Evolutionary conservation across 2,797 vertebrate genomes (phyloP), one percentile per base, ranked within the genome.

Genomic region (Champsocephalus gunnari): DNA sequence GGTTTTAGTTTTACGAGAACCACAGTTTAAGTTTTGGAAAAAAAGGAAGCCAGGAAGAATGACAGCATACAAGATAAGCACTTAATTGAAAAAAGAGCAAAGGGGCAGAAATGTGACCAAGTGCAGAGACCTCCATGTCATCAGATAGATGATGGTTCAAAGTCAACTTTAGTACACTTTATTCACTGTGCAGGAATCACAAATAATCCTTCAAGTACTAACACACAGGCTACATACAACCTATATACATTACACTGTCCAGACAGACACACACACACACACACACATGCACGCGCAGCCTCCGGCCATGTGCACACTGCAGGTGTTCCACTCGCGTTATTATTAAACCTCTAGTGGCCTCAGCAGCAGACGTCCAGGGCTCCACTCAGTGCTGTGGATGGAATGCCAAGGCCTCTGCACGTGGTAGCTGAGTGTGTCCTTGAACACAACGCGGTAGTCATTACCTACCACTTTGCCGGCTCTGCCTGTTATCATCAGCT

Each of bases 281-380:
- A 63, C 21, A 61, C 78, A 81, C 24, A 24, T 3, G 24, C 24
- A 3, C 24, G 24, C 24, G 21, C 34, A 77, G 83, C 76, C 83
- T 51, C 67, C 6, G 48, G 75, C 86, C 90, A 89, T 89, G 87
- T 89, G 90, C 86, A 72, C 83, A 17, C 88, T 86, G 84, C 92
- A 94, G 90, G 90, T 92, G 92, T 91, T 93, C 89, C 71, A 24
- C 77, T 71, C 80, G 61, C 61, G 3, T 77, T 85, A 77, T 84
- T 84, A 84, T 70, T 74, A 89, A 92, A 88, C 82, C 88, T 84
- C 80, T 82, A 71, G 77, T 48, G 84, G 87, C 79, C 83, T 80
- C 75, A 32, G 77, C 76, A 75, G 78, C 80, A 85, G 81, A 82
- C 87, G 58, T 71, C 6, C 16, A 79, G 73, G 67, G 66, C 73